Evolutionary conservation across 2,113 vertebrate genomes (phyloP).

Genomic region (Sula dactylatra): DNA sequence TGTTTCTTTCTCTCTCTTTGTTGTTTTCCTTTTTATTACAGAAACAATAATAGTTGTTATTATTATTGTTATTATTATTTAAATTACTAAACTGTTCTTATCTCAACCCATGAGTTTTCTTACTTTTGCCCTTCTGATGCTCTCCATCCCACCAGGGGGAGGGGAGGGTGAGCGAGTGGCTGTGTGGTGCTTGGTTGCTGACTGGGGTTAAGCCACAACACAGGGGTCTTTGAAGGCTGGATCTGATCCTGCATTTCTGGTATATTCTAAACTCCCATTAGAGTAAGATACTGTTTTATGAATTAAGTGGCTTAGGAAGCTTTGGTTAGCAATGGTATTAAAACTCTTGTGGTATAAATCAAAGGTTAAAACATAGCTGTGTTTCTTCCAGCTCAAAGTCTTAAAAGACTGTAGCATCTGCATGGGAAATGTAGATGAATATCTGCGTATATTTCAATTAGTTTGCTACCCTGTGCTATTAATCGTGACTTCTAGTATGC

Average conservation of each 20-base stretch:
- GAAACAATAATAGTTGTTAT: no score
- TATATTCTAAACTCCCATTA: background rate
- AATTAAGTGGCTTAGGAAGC: background rate
- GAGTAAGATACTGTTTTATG: background rate
- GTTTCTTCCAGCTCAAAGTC: background rate
- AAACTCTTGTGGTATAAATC: background rate
- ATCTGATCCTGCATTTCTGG: background rate
- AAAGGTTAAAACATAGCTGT: background rate
- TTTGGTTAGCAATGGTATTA: background rate
- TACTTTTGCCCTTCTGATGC: no score
- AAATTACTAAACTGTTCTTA: no score
- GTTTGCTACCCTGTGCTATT: background rate
- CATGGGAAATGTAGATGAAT: background rate
- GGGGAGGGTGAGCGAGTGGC: no score
- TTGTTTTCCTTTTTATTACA: no score
- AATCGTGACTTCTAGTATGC: background rate
- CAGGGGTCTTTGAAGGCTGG: background rate
- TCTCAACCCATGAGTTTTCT: no score
- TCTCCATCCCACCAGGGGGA: no score
- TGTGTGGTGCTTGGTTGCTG: no score
- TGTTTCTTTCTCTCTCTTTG: no score
- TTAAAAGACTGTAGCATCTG: background rate
- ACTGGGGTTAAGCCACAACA: no score
- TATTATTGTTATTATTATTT: no score
- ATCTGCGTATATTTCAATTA: background rate